Conservation (phyloP, 2,888 invertebrate genomes). For the Coronaproctus castanopsis region DNA sequence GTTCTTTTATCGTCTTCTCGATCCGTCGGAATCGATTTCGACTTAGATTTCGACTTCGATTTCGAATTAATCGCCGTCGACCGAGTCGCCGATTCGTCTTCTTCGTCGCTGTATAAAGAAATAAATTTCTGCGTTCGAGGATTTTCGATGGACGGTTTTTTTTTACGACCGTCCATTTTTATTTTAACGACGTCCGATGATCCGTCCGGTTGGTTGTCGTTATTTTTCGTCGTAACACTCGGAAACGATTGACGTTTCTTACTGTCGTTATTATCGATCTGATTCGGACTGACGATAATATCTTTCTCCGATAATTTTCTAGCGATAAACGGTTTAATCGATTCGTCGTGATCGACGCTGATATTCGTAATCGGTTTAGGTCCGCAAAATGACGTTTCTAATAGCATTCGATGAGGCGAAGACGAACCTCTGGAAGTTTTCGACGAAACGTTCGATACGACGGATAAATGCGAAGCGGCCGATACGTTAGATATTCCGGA, state of each 20-base stretch:
- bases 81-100: slow-evolving; percentile 18
- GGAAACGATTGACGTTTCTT: too few relatives aligned
- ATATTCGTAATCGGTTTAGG: slow-evolving; percentile 38
- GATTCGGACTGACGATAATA: neutral
- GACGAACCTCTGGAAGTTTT: slow-evolving; percentile 31
- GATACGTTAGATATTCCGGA: slow-evolving; percentile 27
- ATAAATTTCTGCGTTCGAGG: slow-evolving; percentile 16
- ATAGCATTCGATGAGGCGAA: slow-evolving; percentile 73
- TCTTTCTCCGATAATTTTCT: slow-evolving; percentile 24
- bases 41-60: neutral
- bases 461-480: slow-evolving; percentile 18
- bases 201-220: neutral
- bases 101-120: slow-evolving; percentile 15
- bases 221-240: neutral
- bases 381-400: slow-evolving; percentile 80
- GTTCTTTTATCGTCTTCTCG: neutral
- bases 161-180: neutral
- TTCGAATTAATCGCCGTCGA: slow-evolving; percentile 6
- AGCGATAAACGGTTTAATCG: slow-evolving; percentile 18
- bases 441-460: slow-evolving; percentile 21
- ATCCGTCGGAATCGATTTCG: neutral
- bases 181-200: neutral
- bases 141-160: slow-evolving; percentile 13
- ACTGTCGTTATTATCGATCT: neutral
- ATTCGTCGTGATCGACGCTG: slow-evolving; percentile 17